phyloP scores from a whole-genome alignment of 2,113 vertebrate species.

The Okapia johnstoni region DNA sequence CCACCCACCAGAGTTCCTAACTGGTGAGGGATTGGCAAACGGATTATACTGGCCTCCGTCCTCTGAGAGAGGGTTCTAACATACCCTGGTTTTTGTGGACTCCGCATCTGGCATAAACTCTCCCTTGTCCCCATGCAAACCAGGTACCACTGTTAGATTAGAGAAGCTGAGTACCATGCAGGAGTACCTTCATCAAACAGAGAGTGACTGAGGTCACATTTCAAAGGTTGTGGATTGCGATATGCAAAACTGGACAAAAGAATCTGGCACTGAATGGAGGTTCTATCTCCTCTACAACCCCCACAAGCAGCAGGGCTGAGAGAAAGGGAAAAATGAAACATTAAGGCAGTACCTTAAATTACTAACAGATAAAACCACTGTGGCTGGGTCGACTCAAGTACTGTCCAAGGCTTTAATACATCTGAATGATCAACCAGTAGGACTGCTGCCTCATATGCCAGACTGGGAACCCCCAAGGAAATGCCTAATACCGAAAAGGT shows the following conservation, averaged over 20 bases:
- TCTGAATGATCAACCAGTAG: background rate
- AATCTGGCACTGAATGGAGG: background rate
- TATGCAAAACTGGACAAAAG: background rate
- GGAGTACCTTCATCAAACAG: background rate
- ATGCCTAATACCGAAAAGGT: background rate
- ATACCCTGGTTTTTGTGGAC: background rate
- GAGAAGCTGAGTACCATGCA: background rate
- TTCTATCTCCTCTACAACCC: background rate
- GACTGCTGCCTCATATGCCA: background rate
- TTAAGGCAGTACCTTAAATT: background rate
- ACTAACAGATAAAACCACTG: background rate
- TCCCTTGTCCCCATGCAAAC: background rate
- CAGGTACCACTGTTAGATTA: background rate
- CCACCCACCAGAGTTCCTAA: background rate
- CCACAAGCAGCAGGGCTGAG: background rate
- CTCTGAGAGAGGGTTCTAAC: background rate
- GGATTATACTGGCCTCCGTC: background rate
- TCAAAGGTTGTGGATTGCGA: background rate
- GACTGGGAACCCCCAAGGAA: background rate
- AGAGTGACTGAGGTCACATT: background rate
- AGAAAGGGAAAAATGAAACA: background rate
- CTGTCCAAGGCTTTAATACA: background rate
- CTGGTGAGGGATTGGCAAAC: background rate
- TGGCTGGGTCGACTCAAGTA: background rate
- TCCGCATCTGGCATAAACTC: background rate